Base-by-base conservation (phyloP, 2,888 invertebrate species). In the Dynastes hyllus region DNA sequence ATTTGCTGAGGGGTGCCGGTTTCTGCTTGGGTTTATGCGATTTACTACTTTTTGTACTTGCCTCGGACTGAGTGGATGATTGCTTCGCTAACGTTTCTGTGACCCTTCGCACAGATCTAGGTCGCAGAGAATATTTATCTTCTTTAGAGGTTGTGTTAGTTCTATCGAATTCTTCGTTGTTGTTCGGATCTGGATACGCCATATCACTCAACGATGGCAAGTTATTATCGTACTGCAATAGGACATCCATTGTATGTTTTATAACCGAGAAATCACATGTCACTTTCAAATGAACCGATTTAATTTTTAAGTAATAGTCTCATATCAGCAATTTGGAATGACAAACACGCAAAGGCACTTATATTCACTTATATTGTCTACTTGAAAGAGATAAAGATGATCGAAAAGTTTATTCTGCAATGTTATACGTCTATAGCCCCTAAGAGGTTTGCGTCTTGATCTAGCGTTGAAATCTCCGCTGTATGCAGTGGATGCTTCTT, bases 1-100 rank as follows among this genome's bases (percentile, higher is more conserved):
- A 97, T 89, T 97, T 97, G 90, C 96, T 96, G 83, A 97, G 91
- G 13, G 95, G 94, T 78, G 94, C 93, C 37, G 94, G 92, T 86
- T 93, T 91, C 83, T 93, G 91, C 86, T 93, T 93, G 81, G 91
- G 89, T 82, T 89, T 90, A 78, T 84, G 82, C n/a, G 82, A 79
- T 78, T 83, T 84, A 22, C 80, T 79, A 1, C 80, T 81, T 80
- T 84, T 85, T 32, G 69, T 67, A 27, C 65, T 76, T 16, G 79
- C 55, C 53, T 76, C 76, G 27, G 78, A 63, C 51, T 77, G 51
- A 13, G 79, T 63, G 2, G 77, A 77, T 29, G 80, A 58, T 50
- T 78, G 80, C 83, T 87, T 83, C 87, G 87, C 82, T 86, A 86
- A 79, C 16, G 82, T 69, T 76, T 90, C 90, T 37, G 91, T 90